Percentiles rank a stretch among this genome's conserved stretches.
Evolutionary conservation across 2,888 invertebrate species (phyloP).

Genomic region (Pseudeuparius sepicola): DNA sequence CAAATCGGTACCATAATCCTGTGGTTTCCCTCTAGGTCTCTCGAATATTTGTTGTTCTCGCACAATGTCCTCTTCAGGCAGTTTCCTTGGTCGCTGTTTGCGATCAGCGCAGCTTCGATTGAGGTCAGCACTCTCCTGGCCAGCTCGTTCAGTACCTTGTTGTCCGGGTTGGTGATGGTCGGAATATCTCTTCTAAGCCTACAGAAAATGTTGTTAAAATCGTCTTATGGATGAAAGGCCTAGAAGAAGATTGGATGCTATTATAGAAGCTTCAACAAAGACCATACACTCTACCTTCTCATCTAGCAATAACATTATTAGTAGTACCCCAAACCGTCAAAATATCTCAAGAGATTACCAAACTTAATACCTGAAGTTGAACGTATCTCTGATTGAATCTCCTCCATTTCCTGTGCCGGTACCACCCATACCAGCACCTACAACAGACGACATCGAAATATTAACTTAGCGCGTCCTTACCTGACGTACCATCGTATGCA

Average conservation of each 20-base stretch:
- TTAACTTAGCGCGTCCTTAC: constrained; percentile 12
- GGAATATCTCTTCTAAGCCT: constrained; percentile 33
- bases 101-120: constrained; percentile 46
- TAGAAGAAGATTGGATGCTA: too few species aligned
- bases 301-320: too few species aligned
- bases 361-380: constrained; percentile 28
- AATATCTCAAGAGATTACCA: too few species aligned
- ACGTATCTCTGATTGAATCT: constrained; percentile 21
- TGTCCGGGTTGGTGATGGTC: constrained; percentile 32
- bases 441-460: too few species aligned
- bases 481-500: constrained; percentile 9
- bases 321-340: too few species aligned
- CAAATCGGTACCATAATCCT: constrained; percentile 65
- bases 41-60: constrained; percentile 55
- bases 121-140: constrained; percentile 45
- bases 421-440: constrained; percentile 12
- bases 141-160: constrained; percentile 44
- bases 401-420: constrained; percentile 11
- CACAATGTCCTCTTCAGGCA: constrained; percentile 58
- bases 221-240: too few species aligned
- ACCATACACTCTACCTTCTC: too few species aligned
- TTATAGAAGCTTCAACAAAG: too few species aligned
- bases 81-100: constrained; percentile 43
- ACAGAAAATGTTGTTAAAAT: too few species aligned
- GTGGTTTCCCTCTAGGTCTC: constrained; percentile 44